phyloP scores from a whole-genome alignment of 2,797 vertebrate genomes.

The Tangara arthus region DNA sequence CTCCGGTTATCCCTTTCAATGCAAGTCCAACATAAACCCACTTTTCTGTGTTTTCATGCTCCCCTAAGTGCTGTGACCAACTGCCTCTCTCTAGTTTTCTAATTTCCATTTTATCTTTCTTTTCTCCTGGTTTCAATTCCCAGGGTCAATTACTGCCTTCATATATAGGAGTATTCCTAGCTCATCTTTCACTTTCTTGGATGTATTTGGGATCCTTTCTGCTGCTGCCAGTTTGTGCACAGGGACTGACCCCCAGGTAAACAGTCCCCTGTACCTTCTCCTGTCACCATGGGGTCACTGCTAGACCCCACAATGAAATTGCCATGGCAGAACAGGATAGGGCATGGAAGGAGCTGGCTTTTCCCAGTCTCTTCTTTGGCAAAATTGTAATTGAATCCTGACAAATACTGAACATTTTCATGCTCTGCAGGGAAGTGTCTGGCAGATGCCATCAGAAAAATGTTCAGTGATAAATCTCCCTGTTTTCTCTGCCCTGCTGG shows the following conservation, averaged over 20 bases:
- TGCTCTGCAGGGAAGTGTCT: background rate
- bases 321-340: background rate
- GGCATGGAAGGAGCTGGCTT: background rate
- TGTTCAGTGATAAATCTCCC: background rate
- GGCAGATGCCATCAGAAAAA: background rate
- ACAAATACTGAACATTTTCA: background rate
- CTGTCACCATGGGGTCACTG: background rate
- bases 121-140: background rate
- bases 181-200: background rate
- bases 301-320: background rate
- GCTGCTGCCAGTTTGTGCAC: background rate
- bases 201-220: background rate
- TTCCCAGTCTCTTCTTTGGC: background rate
- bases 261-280: background rate
- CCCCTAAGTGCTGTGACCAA: background rate
- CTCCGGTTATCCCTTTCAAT: background rate
- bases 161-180: accelerated
- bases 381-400: background rate
- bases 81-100: background rate
- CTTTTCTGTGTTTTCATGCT: background rate
- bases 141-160: background rate
- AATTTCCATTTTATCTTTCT: background rate
- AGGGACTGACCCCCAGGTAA: background rate
- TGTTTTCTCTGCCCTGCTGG: background rate
- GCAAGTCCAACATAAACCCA: background rate